Evolutionary conservation across 2,888 invertebrate species (phyloP), one percentile per base, ranked within the genome.

Genomic region (Cenopis cana): DNA sequence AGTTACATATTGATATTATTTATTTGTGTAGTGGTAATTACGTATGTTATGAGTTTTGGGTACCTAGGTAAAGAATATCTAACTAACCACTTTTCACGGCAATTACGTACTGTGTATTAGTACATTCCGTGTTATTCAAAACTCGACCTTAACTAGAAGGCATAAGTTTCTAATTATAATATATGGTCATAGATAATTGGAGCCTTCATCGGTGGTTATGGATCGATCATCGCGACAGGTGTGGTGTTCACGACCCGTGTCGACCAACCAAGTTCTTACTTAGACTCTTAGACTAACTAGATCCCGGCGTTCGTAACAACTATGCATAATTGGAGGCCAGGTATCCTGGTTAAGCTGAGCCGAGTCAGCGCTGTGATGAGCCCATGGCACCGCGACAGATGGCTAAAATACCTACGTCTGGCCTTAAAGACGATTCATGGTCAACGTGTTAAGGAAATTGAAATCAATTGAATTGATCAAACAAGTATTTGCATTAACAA

Each of bases 211-310:
- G 24, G 36, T 20, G n/a, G 55, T 49, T 49, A 49, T 57, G 49
- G 66, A 66, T 66, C 66, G 49, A 66, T 66, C n/a, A 49, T 12
- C n/a, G n/a, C 46, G 46, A 46, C 46, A 46, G 46, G 6, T 46
- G 46, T 46, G 46, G 6, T n/a, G 12, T 14, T 46, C n/a, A n/a
- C n/a, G 12, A 46, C 41, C 41, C 5, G 38, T 41, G 12, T 46
- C 8, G 8, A 46, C n/a, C n/a, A 46, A 46, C 46, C 46, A 46
- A 12, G 33, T 33, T 1, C 46, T 0, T 46, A 1, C n/a, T 8
- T 46, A 46, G 12, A 14, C n/a, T 4, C n/a, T 8, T 46, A 46
- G 12, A 14, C n/a, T 46, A 46, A 46, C 46, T n/a, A 0, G 46
- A 46, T 14, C 6, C n/a, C 46, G 6, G 8, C n/a, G 1, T 46